A percentile compares a stretch with the other conserved stretches of the same genome.
Conservation (phyloP, 1,140 invertebrate genomes). For the Papilio xuthus region DNA sequence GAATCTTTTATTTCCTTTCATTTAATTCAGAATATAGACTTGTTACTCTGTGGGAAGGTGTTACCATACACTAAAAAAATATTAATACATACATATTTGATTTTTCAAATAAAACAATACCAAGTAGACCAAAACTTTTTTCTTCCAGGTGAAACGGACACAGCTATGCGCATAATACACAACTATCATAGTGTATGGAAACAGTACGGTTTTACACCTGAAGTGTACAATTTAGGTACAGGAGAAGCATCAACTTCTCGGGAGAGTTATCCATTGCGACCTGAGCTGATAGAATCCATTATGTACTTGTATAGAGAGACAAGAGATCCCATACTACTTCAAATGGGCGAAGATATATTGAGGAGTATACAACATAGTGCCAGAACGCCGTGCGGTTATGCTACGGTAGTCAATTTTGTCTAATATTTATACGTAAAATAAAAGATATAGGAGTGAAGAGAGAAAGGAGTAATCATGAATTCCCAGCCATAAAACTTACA, state of each 20-base stretch:
- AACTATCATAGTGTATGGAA: constrained; percentile 98
- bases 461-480: too few species aligned
- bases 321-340: constrained; percentile 93
- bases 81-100: too few species aligned
- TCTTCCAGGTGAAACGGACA: constrained; percentile 91
- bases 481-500: too few species aligned
- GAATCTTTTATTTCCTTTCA: too few species aligned
- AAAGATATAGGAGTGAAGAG: constrained; percentile 3
- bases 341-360: constrained; percentile 95
- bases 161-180: constrained; percentile 95
- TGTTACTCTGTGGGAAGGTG: too few species aligned
- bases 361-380: constrained; percentile 95
- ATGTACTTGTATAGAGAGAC: constrained; percentile 98
- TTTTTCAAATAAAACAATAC: too few species aligned
- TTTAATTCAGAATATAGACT: too few species aligned
- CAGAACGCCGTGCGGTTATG: constrained; percentile 97
- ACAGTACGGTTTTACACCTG: constrained; percentile 98
- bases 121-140: background rate
- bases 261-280: constrained; percentile 97
- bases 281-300: constrained; percentile 97
- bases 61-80: too few species aligned
- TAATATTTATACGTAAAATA: constrained; percentile 3
- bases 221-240: constrained; percentile 97
- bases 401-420: constrained; percentile 87
- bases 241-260: constrained; percentile 91